Base-by-base conservation (phyloP, 2,797 vertebrate genomes). In the Urocyon cinereoargenteus region DNA sequence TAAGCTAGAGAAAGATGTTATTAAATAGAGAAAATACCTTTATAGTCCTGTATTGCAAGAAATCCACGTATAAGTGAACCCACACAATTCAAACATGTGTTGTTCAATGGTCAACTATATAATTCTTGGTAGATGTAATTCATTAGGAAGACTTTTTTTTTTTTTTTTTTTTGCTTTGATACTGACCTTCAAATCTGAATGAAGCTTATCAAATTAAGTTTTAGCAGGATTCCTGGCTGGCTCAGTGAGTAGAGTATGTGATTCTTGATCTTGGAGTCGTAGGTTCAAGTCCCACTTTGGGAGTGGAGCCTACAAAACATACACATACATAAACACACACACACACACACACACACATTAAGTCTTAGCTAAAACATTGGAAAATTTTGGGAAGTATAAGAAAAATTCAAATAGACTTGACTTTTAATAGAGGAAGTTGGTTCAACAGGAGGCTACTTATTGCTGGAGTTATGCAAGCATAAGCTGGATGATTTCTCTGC, bases 111-210 rank as follows among this genome's bases (percentile, higher is more conserved):
- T 61, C 24, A 61, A 61, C 59, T 73, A 24, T 64, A 61, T 61
- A 89, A 26, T 83, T 28, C 28, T 81, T 19, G 28, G 28, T 77
- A 45, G 6, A 45, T 45, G 5, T 73, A 59, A 78, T 45, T 53
- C 7, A n/a, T 81, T 57, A 79, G 28, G 40, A 70, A 59, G 9
- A 78, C 22, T 45, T 45, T 45, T 45, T 40, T 40, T 40, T 40
- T 40, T 40, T 40, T 40, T 40, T 40, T 40, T 61, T 82, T 45
- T 73, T 53, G 13, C 34, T 83, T 83, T 75, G 14, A 7, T 83
- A 57, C 57, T 81, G 36, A 75, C 59, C 34, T 87, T 95, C 75
- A 51, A 75, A 82, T 95, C 9, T 87, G 34, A 87, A 88, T 51
- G 28, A 75, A 88, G 31, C 28, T 75, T 66, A 73, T 90, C 61